Conservation (phyloP, 2,113 vertebrate genomes). For the Falco punctatus region DNA sequence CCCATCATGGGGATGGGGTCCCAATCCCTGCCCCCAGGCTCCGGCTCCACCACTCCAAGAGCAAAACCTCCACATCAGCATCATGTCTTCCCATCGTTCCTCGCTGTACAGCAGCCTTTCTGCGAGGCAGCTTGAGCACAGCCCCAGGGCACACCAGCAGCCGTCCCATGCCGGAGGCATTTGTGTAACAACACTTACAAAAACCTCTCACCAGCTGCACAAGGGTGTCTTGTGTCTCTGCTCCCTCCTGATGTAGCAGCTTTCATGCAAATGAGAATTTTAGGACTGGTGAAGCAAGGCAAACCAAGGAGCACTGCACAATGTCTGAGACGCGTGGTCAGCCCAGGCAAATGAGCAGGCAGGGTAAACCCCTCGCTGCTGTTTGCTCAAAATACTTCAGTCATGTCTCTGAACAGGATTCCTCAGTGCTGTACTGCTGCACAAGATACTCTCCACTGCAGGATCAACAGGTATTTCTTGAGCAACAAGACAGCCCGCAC, state of each 20-base stretch:
- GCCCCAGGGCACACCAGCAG: rapidly evolving
- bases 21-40: background rate
- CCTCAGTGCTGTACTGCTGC: background rate
- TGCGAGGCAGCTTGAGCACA: rapidly evolving
- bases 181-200: rapidly evolving
- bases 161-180: background rate
- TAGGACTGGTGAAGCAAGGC: background rate
- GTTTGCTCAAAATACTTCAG: background rate
- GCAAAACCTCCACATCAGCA: background rate
- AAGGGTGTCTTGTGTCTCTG: rapidly evolving
- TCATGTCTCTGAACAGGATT: background rate
- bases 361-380: background rate
- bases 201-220: background rate
- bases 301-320: background rate
- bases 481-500: background rate
- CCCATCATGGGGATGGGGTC: background rate
- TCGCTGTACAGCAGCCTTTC: background rate
- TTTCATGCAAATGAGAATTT: background rate
- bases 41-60: background rate
- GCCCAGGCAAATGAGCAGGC: background rate
- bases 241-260: background rate
- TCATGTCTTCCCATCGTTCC: rapidly evolving
- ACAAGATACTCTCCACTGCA: background rate
- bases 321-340: rapidly evolving
- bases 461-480: background rate